phyloP scores from a whole-genome alignment of 1,140 invertebrate species.

The Drosophila subpulchrella region DNA sequence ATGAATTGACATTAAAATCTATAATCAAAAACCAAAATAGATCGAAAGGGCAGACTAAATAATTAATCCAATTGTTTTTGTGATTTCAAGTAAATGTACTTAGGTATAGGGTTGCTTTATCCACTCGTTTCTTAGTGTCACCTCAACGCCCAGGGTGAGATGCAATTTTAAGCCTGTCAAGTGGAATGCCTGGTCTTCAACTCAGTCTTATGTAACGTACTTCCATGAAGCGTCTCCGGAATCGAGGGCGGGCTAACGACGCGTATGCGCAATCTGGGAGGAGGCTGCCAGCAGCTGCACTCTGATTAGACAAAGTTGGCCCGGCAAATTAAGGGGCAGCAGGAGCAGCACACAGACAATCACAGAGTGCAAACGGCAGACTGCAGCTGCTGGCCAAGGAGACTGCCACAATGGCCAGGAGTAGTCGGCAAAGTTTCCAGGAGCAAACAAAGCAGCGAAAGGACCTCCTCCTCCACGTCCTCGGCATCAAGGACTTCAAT shows the following conservation, averaged over 20 bases:
- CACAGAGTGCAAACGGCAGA: conserved; percentile 36
- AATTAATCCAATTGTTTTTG: too few relatives aligned
- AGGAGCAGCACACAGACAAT: conserved; percentile 15
- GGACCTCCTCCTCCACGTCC: neutral
- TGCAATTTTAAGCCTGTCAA: neutral
- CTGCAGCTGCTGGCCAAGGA: conserved; percentile 53
- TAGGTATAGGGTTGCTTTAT: neutral
- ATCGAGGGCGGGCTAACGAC: conserved; percentile 3
- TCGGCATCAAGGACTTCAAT: conserved; percentile 47
- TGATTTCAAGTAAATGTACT: too few relatives aligned
- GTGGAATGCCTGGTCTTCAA: too few relatives aligned
- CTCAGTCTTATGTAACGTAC: neutral
- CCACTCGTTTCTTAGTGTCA: neutral
- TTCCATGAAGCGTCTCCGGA: neutral
- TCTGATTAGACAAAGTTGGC: conserved; percentile 52
- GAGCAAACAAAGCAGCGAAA: conserved; percentile 32
- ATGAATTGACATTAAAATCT: too few relatives aligned
- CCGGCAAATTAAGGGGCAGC: conserved; percentile 42
- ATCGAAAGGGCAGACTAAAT: too few relatives aligned
- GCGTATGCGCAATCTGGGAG: conserved; percentile 36
- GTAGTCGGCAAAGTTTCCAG: conserved; percentile 23
- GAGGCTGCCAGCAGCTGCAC: conserved; percentile 33
- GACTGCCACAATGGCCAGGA: conserved; percentile 37
- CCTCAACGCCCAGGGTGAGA: too few relatives aligned
- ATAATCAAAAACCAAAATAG: too few relatives aligned